Evolutionary conservation across 2,113 vertebrate genomes (phyloP).

Genomic region (Stigmatopora argus): DNA sequence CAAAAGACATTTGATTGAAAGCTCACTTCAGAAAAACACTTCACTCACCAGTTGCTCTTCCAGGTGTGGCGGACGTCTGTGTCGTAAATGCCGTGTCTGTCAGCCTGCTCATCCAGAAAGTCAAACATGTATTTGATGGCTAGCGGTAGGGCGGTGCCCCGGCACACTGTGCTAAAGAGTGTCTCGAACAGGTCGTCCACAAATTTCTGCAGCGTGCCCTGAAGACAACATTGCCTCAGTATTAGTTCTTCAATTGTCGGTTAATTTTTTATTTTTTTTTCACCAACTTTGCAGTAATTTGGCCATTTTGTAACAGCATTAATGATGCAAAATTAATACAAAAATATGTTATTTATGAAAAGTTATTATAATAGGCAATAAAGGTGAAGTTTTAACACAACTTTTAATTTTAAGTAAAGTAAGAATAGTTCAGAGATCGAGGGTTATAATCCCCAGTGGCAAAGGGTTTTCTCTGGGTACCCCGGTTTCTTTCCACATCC

Average conservation of each 20-base stretch:
- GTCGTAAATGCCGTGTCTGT: conserved; percentile 87
- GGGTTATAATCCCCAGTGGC: too few species aligned
- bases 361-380: too few species aligned
- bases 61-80: conserved; percentile 90
- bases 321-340: too few species aligned
- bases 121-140: conserved; percentile 98
- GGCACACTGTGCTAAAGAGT: conserved; percentile 91
- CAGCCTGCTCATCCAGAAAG: conserved; percentile 92
- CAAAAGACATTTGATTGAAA: neutral
- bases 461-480: too few species aligned
- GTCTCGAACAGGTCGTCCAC: conserved; percentile 95
- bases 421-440: too few species aligned
- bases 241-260: neutral
- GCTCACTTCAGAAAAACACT: neutral
- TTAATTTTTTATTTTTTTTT: neutral
- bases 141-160: conserved; percentile 86
- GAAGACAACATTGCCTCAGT: neutral
- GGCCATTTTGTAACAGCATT: neutral
- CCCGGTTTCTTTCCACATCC: too few species aligned
- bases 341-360: too few species aligned
- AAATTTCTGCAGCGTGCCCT: conserved; percentile 97
- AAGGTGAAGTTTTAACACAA: too few species aligned
- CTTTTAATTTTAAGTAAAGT: too few species aligned
- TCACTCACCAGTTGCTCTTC: conserved; percentile 94
- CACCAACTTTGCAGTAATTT: neutral